Conservation (phyloP, 2,888 invertebrate species). For the Nudaria mundana region DNA sequence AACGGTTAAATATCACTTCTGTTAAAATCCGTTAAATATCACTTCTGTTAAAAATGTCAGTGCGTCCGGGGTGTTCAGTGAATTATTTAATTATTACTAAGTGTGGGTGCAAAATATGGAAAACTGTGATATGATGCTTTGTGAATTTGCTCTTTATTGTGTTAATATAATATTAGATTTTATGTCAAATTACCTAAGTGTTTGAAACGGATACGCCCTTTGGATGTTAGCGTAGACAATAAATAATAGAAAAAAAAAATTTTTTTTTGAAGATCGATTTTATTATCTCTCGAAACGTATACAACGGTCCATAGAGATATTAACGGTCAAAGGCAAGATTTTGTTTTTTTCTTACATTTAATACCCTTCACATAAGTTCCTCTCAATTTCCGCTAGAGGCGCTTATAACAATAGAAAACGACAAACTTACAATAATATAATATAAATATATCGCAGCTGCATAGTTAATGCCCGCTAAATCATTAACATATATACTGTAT, state of each 20-base stretch:
- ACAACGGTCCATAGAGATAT: too few relatives aligned
- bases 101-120: slow-evolving; percentile 66
- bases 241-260: neutral
- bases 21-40: neutral
- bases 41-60: neutral
- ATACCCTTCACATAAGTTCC: too few relatives aligned
- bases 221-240: slow-evolving; percentile 9
- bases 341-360: too few relatives aligned
- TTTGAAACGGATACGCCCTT: slow-evolving; percentile 12
- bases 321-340: too few relatives aligned
- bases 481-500: too few relatives aligned
- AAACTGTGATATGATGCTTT: slow-evolving; percentile 69
- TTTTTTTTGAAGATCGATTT: too few relatives aligned
- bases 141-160: slow-evolving; percentile 52
- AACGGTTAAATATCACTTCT: neutral
- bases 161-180: slow-evolving; percentile 31
- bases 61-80: slow-evolving; percentile 1
- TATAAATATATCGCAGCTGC: too few relatives aligned
- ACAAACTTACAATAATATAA: too few relatives aligned
- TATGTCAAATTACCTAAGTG: slow-evolving; percentile 13
- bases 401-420: too few relatives aligned
- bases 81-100: slow-evolving; percentile 24
- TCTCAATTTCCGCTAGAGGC: too few relatives aligned
- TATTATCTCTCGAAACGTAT: too few relatives aligned
- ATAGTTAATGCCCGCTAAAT: too few relatives aligned